phyloP scores from a whole-genome alignment of 2,888 invertebrate species.

The Crossocerus cetratus region DNA sequence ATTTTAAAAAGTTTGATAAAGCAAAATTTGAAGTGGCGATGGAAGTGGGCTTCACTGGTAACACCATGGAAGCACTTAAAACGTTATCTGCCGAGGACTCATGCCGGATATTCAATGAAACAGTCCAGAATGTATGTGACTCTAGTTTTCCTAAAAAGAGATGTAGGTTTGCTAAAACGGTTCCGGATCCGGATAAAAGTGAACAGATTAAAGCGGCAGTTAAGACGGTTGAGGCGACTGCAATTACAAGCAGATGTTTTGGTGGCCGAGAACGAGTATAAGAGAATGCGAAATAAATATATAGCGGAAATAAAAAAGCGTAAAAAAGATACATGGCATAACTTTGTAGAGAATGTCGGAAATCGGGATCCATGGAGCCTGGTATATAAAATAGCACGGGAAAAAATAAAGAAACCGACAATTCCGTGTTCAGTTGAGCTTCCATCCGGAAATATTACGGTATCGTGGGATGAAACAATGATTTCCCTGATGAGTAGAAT shows the following conservation, averaged over 20 bases:
- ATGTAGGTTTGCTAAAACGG: too few relatives aligned
- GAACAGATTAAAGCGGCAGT: not conserved
- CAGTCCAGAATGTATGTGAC: too few relatives aligned
- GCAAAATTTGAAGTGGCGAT: not conserved
- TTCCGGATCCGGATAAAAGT: too few relatives aligned
- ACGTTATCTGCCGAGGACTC: too few relatives aligned
- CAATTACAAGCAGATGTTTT: not conserved
- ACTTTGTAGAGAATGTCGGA: slow-evolving; percentile 8
- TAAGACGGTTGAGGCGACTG: not conserved
- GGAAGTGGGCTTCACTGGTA: too few relatives aligned
- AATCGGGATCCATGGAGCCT: slow-evolving; percentile 7
- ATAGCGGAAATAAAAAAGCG: not conserved
- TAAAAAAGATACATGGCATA: not conserved
- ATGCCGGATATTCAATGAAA: too few relatives aligned
- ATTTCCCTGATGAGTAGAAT: not conserved
- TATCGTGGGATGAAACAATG: not conserved
- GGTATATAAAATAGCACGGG: not conserved
- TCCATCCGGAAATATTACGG: not conserved
- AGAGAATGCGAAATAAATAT: slow-evolving; percentile 2
- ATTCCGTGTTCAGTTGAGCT: not conserved
- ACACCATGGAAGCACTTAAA: too few relatives aligned
- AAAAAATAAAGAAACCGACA: not conserved
- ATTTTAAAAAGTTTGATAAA: not conserved
- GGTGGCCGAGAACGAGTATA: not conserved
- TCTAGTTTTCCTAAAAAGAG: too few relatives aligned